Conservation (phyloP, 2,797 vertebrate species). For the Pseudochromis fuscus region DNA sequence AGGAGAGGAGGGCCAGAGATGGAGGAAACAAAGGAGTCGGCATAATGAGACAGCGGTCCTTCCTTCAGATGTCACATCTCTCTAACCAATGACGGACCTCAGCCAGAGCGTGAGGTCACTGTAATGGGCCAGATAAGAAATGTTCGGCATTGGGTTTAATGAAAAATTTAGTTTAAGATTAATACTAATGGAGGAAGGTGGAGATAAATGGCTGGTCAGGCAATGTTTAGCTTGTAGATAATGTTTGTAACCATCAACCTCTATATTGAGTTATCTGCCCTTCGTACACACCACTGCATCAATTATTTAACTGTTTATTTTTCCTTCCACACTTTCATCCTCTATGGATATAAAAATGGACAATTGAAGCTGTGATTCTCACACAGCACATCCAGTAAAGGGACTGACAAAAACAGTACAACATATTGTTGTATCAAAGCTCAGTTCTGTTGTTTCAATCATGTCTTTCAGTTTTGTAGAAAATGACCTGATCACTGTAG, state of each 20-base stretch:
- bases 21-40: slow-evolving; percentile 37
- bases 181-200: slow-evolving; percentile 2
- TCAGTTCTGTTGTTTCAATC: neutral
- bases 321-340: neutral
- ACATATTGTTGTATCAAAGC: too few relatives aligned
- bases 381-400: neutral
- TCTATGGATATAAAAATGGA: neutral
- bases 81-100: slow-evolving; percentile 19
- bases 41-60: slow-evolving; percentile 29
- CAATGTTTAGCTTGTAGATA: slow-evolving; percentile 19
- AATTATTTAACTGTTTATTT: slow-evolving; percentile 8
- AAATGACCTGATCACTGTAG: neutral
- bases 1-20: slow-evolving; percentile 27
- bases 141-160: slow-evolving; percentile 26
- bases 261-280: neutral
- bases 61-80: slow-evolving; percentile 31
- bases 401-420: too few relatives aligned
- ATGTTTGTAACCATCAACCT: slow-evolving; percentile 1
- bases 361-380: neutral
- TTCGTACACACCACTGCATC: neutral
- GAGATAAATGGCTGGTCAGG: slow-evolving; percentile 12
- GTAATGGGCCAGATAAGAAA: slow-evolving; percentile 27
- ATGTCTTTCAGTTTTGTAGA: too few relatives aligned
- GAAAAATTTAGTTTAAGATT: slow-evolving; percentile 26
- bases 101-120: slow-evolving; percentile 18